Evolutionary conservation across 2,888 invertebrate genomes (phyloP).

Genomic region (Lycocerus yunnanus): DNA sequence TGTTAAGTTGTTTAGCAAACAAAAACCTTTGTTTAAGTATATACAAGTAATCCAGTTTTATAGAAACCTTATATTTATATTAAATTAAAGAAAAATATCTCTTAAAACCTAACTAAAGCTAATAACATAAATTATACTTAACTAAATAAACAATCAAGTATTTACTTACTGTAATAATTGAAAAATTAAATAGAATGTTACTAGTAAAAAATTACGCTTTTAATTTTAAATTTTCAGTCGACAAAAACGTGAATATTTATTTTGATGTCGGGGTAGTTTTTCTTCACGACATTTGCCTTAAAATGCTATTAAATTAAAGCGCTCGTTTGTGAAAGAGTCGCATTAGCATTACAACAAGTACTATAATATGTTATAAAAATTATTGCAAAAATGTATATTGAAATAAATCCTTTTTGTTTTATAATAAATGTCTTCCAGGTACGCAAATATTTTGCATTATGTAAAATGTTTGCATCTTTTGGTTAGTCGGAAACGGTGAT

Average conservation of each 20-base stretch:
- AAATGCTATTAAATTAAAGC: slow-evolving; percentile 42
- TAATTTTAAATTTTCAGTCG: neutral
- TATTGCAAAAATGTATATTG: neutral
- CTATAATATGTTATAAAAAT: slow-evolving; percentile 23
- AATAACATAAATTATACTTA: neutral
- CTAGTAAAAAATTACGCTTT: neutral
- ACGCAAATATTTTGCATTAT: no score
- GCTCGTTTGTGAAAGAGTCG: slow-evolving; percentile 44
- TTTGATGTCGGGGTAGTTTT: slow-evolving; percentile 34
- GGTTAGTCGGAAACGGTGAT: neutral
- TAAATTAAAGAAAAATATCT: neutral
- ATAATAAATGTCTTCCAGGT: no score
- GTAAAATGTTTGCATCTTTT: neutral
- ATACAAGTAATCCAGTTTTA: slow-evolving; percentile 1
- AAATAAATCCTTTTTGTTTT: neutral
- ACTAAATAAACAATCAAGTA: neutral
- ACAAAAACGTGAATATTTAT: slow-evolving; percentile 1
- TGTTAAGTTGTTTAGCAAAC: slow-evolving; percentile 19
- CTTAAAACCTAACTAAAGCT: neutral
- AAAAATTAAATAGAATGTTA: neutral
- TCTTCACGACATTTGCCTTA: slow-evolving; percentile 41
- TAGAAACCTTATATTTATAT: neutral
- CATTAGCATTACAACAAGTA: slow-evolving; percentile 43
- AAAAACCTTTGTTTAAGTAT: slow-evolving; percentile 5
- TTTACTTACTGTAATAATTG: neutral